phyloP scores from a whole-genome alignment of 53 echinoderm and acorn worm species.

The Holothuria leucospilota region DNA sequence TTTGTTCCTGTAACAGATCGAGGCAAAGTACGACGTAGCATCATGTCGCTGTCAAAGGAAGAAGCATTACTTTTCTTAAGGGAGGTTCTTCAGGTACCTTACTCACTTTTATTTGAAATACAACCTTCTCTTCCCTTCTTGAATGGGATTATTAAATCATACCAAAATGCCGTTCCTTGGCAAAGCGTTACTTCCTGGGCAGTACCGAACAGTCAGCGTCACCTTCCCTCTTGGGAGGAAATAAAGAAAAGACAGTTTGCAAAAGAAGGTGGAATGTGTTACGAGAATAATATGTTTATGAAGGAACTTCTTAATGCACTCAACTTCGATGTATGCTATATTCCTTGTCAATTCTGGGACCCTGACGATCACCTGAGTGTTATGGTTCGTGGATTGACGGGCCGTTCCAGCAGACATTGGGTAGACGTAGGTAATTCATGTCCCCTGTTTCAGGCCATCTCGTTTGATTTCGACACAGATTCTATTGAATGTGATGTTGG shows the following conservation, averaged over 20 bases:
- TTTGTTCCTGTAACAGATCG: too few relatives aligned
- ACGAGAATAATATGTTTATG: neutral
- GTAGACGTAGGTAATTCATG: constrained; percentile 42
- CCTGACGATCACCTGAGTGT: constrained; percentile 1
- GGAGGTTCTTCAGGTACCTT: neutral
- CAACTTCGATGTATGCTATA: constrained; percentile 10
- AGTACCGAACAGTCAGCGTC: neutral
- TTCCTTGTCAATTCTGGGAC: neutral
- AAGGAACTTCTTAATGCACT: constrained; percentile 26
- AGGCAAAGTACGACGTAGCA: too few relatives aligned
- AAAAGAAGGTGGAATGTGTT: constrained; percentile 24
- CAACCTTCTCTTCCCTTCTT: neutral
- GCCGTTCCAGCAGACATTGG: neutral
- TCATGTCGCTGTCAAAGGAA: neutral
- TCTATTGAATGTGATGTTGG: constrained; percentile 15
- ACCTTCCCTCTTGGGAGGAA: constrained; percentile 17
- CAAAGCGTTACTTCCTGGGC: constrained; percentile 25
- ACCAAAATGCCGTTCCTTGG: constrained; percentile 23
- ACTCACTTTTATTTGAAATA: too few relatives aligned
- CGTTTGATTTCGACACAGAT: constrained; percentile 35
- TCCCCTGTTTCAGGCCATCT: constrained; percentile 38
- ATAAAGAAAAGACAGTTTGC: too few relatives aligned
- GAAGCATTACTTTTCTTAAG: neutral
- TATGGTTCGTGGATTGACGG: neutral
- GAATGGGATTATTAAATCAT: constrained; percentile 14